phyloP scores from a whole-genome alignment of 2,113 vertebrate genomes.

The Neoarius graeffei region DNA sequence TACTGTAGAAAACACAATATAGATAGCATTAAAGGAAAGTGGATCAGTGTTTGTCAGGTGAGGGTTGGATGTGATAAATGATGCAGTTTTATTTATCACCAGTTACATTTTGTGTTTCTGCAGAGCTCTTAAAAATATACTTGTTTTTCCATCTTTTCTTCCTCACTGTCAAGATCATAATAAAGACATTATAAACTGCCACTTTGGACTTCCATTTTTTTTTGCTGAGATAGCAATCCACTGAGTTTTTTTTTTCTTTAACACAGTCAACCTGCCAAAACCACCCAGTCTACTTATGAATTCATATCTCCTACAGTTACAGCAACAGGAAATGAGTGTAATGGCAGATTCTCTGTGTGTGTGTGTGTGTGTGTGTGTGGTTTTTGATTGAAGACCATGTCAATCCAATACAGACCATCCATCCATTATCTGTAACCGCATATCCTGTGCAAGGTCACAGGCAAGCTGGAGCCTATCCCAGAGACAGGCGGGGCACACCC shows the following conservation, averaged over 20 bases:
- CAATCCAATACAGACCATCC: background rate
- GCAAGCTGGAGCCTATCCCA: too few species aligned
- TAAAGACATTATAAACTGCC: background rate
- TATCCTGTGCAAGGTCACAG: too few species aligned
- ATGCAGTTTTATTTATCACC: background rate
- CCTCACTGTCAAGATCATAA: background rate
- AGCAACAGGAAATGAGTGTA: background rate
- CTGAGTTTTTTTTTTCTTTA: background rate
- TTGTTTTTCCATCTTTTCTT: background rate
- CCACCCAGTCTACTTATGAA: background rate
- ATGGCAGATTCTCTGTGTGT: background rate
- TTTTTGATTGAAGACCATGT: background rate
- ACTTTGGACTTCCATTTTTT: background rate
- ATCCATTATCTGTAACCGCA: too few species aligned
- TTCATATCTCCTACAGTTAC: background rate
- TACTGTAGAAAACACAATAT: background rate
- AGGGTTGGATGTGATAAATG: background rate
- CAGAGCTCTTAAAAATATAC: background rate
- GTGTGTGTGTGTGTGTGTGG: background rate
- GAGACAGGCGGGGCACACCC: too few species aligned
- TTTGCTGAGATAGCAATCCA: background rate
- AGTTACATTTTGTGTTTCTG: background rate
- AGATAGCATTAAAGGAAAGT: background rate
- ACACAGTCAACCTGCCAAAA: slow-evolving; percentile 14
- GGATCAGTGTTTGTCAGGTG: background rate